Percentiles rank a stretch among this genome's conserved stretches.
phyloP scores from a whole-genome alignment of 1,140 invertebrate species.

The Melanaphis sacchari region DNA sequence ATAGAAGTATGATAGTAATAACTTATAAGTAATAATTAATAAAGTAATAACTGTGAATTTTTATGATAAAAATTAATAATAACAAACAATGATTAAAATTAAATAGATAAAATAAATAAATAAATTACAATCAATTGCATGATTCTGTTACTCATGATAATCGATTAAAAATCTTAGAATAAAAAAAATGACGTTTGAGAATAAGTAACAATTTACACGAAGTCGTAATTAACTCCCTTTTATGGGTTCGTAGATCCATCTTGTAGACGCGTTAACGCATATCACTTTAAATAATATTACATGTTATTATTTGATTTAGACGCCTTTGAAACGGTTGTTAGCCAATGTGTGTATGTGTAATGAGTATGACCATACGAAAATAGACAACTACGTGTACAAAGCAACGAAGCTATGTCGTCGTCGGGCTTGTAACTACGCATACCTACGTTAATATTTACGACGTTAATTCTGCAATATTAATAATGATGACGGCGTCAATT shows the following conservation, averaged over 20 bases:
- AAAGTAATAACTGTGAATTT: too few species aligned
- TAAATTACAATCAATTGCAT: too few species aligned
- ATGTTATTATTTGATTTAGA: background rate
- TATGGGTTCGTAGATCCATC: background rate
- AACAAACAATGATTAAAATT: too few species aligned
- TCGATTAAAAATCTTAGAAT: background rate
- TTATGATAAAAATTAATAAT: too few species aligned
- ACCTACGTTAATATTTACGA: background rate
- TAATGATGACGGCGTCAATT: background rate
- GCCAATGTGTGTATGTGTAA: background rate
- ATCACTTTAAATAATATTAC: background rate
- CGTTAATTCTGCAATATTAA: background rate
- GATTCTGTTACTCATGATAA: background rate
- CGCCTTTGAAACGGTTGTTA: background rate
- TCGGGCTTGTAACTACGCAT: background rate
- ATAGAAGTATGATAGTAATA: too few species aligned
- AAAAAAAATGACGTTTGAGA: background rate
- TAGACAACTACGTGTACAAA: background rate
- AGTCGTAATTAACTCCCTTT: too few species aligned
- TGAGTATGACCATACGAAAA: background rate
- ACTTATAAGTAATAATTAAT: too few species aligned
- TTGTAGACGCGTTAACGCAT: background rate
- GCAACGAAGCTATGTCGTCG: background rate
- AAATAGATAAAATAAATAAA: too few species aligned
- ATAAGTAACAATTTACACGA: background rate